Evolutionary conservation across 2,113 vertebrate genomes (phyloP).

Genomic region (Tetrao urogallus): DNA sequence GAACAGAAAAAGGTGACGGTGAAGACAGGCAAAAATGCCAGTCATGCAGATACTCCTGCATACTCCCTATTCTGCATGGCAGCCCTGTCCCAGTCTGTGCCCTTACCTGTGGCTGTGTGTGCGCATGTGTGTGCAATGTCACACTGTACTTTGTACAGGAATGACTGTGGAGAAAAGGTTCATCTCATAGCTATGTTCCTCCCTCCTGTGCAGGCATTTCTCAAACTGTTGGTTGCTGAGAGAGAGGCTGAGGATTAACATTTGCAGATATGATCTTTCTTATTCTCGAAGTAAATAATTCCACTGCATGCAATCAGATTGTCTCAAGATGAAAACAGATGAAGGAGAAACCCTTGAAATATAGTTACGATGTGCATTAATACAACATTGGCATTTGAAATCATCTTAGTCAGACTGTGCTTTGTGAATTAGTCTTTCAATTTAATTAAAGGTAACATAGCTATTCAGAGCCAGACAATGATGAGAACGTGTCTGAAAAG

Average conservation of each 20-base stretch:
- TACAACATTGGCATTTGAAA: not conserved
- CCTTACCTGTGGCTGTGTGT: fast-evolving
- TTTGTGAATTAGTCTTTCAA: not conserved
- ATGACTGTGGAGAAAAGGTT: not conserved
- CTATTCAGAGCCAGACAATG: not conserved
- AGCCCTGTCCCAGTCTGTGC: not conserved
- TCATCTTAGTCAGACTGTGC: not conserved
- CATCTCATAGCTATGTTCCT: not conserved
- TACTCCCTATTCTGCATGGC: not conserved
- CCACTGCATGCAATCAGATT: not conserved
- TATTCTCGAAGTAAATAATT: not conserved
- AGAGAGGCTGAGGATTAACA: not conserved
- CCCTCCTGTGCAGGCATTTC: not conserved
- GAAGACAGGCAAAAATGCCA: not conserved
- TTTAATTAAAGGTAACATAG: not conserved
- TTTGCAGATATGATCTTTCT: not conserved
- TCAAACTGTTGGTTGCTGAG: not conserved
- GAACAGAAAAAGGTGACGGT: not conserved
- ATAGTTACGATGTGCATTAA: not conserved
- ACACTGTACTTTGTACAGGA: not conserved
- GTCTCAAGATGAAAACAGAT: not conserved
- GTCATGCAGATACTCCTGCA: not conserved
- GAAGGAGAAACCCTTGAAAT: not conserved
- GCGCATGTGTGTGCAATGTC: fast-evolving
- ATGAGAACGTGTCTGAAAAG: not conserved